Conservation (phyloP, 2,113 vertebrate species). For the Lepisosteus oculatus region DNA sequence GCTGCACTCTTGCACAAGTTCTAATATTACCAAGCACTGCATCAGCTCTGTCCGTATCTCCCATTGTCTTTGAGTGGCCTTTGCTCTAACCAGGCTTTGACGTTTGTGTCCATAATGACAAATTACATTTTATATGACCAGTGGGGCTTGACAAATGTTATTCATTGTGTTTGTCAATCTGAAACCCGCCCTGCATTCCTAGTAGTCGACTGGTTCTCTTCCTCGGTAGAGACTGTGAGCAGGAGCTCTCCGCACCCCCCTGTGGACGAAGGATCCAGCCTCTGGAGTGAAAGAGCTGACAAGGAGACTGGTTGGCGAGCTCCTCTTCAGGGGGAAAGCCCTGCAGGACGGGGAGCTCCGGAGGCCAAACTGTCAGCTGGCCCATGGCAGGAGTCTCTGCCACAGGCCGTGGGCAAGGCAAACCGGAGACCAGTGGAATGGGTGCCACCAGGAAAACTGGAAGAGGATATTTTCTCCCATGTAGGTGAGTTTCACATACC, state of each 20-base stretch:
- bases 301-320: slow-evolving; percentile 26
- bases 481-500: slow-evolving; percentile 41
- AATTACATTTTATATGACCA: too few relatives aligned
- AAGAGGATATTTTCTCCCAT: slow-evolving; percentile 50
- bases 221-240: slow-evolving; percentile 23
- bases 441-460: slow-evolving; percentile 21
- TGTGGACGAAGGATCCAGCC: fast-evolving
- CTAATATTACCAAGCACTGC: too few relatives aligned
- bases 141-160: too few relatives aligned
- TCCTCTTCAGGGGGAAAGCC: slow-evolving; percentile 1
- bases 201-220: too few relatives aligned
- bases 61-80: too few relatives aligned
- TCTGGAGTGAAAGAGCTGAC: slow-evolving; percentile 27
- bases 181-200: too few relatives aligned
- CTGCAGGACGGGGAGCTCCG: slow-evolving; percentile 18
- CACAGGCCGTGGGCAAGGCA: not conserved
- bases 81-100: too few relatives aligned
- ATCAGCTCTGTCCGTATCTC: too few relatives aligned
- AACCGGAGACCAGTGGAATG: slow-evolving; percentile 22
- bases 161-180: too few relatives aligned
- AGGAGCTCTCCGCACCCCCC: slow-evolving; percentile 24
- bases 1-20: too few relatives aligned
- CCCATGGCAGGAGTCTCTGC: not conserved
- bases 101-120: too few relatives aligned
- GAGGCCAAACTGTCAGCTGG: not conserved